Evolutionary conservation across 2,113 vertebrate genomes (phyloP).

Genomic region (Salvelinus sp.): DNA sequence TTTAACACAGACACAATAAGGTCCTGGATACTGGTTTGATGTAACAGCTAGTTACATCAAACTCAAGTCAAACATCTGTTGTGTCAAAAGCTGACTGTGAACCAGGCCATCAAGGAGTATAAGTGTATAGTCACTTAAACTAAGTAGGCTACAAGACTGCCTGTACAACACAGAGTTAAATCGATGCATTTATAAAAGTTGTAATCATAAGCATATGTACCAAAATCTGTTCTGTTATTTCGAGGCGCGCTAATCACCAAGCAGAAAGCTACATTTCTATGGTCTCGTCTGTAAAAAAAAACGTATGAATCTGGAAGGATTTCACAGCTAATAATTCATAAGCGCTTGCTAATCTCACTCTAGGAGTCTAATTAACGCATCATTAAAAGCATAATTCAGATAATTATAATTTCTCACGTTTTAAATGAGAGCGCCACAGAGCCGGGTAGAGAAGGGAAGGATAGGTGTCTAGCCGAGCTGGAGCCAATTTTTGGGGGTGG

Average conservation of each 20-base stretch:
- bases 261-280: conserved; percentile 57
- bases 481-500: conserved; percentile 71
- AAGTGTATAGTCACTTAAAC: conserved; percentile 24
- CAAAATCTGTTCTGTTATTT: conserved; percentile 80
- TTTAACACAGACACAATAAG: too few relatives aligned
- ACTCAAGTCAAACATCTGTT: too few relatives aligned
- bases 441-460: conserved; percentile 59
- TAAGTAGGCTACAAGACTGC: conserved; percentile 42
- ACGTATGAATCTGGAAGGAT: conserved; percentile 72
- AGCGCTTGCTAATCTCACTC: conserved; percentile 79
- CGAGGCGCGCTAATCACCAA: conserved; percentile 70
- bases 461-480: conserved; percentile 59
- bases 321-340: conserved; percentile 83
- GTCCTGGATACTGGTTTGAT: too few relatives aligned
- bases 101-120: neutral
- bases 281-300: conserved; percentile 53
- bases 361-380: conserved; percentile 87
- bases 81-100: too few relatives aligned
- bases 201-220: conserved; percentile 77
- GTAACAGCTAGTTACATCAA: too few relatives aligned
- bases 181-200: conserved; percentile 71
- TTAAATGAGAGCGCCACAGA: conserved; percentile 77
- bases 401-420: conserved; percentile 89
- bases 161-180: conserved; percentile 65
- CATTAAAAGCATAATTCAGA: conserved; percentile 90